Conservation (phyloP, 2,888 invertebrate species). For the Cylloceria caligata region DNA sequence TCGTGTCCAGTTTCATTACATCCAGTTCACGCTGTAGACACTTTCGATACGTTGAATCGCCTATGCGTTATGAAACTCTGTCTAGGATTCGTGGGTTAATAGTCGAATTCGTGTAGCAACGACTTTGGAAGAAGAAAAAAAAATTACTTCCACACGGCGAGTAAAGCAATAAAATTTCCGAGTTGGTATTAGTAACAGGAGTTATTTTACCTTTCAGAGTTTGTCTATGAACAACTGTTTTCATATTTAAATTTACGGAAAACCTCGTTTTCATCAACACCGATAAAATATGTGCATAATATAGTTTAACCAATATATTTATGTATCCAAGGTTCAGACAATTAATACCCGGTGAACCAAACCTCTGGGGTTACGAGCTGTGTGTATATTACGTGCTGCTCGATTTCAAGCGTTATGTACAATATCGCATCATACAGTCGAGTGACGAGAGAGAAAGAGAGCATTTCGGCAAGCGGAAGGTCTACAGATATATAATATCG, state of each 20-base stretch:
- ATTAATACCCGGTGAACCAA: slow-evolving; percentile 55
- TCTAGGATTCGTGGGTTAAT: neutral
- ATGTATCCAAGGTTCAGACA: slow-evolving; percentile 52
- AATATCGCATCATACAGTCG: slow-evolving; percentile 44
- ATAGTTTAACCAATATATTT: no score
- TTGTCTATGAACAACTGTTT: neutral
- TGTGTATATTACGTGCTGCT: slow-evolving; percentile 2
- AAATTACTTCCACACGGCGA: neutral
- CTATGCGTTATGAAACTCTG: neutral
- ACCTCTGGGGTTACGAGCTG: slow-evolving; percentile 33
- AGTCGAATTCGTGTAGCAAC: neutral
- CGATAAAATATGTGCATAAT: slow-evolving; percentile 2
- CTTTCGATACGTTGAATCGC: neutral
- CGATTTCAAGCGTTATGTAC: slow-evolving; percentile 18
- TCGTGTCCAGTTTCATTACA: neutral
- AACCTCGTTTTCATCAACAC: neutral
- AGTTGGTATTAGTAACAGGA: no score
- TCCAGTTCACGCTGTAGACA: neutral
- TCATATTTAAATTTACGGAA: neutral
- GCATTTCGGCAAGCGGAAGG: slow-evolving; percentile 19
- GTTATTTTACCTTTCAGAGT: neutral
- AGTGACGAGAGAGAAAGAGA: slow-evolving; percentile 28
- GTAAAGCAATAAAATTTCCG: no score
- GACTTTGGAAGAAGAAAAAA: neutral
- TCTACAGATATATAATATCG: slow-evolving; percentile 40